These are phyloP conservation scores for Nyleta sp. DNA, from an alignment of 2,888 invertebrate genomes.

Conservation along the genomic window DNA sequence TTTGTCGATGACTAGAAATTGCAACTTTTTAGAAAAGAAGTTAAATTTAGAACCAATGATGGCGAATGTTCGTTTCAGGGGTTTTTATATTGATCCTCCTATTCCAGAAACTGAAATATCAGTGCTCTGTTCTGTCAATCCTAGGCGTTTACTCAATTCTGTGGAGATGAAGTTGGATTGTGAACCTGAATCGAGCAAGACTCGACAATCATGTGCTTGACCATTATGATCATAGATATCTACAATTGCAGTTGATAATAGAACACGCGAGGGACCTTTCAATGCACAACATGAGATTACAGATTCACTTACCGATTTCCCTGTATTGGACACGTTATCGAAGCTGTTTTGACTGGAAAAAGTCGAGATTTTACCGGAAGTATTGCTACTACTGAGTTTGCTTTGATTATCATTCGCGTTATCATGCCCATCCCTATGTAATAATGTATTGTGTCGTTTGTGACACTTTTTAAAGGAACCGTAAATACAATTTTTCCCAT, in stretches of 20 bases:
- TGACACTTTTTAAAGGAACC: constrained; percentile 14
- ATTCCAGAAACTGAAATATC: background rate
- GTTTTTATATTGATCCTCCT: background rate
- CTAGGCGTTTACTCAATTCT: background rate
- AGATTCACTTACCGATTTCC: background rate
- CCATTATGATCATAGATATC: background rate
- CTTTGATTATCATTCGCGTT: background rate
- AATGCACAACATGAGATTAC: background rate
- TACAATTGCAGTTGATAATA: background rate
- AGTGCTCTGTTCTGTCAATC: background rate
- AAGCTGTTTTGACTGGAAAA: background rate
- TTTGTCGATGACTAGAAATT: background rate
- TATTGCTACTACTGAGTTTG: background rate
- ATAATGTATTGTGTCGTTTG: background rate
- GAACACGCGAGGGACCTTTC: background rate
- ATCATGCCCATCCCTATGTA: background rate
- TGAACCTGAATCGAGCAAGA: background rate
- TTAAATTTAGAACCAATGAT: background rate
- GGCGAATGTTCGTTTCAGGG: background rate
- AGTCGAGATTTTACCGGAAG: background rate
- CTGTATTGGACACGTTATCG: background rate
- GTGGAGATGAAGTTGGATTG: constrained; percentile 5
- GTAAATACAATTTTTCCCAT: constrained; percentile 13
- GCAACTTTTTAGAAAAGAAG: background rate
- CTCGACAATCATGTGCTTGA: background rate